These are phyloP conservation scores for Trichoplusia ni DNA, from an alignment of 1,140 invertebrate species.

Conservation along the genomic window DNA sequence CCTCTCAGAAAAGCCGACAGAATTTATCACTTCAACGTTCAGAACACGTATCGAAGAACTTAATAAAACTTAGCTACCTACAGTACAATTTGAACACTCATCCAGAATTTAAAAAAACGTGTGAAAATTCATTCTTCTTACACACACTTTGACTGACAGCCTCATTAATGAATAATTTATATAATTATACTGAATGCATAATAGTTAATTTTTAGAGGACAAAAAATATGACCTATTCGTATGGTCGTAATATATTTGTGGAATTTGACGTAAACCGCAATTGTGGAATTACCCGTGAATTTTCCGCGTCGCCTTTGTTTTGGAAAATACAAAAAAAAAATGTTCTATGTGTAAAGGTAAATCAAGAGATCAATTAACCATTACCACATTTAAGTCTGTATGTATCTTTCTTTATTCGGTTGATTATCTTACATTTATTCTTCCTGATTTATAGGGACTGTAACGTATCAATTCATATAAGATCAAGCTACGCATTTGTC, in stretches of 20 bases:
- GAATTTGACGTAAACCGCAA: neutral
- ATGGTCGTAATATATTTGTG: neutral
- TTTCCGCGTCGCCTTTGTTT: neutral
- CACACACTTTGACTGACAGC: neutral
- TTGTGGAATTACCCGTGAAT: neutral
- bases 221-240: neutral
- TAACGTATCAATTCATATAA: slow-evolving; percentile 16
- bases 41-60: slow-evolving; percentile 1
- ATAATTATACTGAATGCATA: slow-evolving; percentile 15
- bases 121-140: slow-evolving; percentile 18
- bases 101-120: neutral
- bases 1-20: neutral
- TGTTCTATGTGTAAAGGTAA: too few relatives aligned
- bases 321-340: too few relatives aligned
- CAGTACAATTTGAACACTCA: neutral
- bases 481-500: slow-evolving; percentile 36
- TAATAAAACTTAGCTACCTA: slow-evolving; percentile 11
- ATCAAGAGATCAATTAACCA: slow-evolving; percentile 32
- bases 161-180: slow-evolving; percentile 23
- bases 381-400: slow-evolving; percentile 5
- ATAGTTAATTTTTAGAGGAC: neutral
- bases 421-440: neutral
- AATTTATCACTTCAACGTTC: neutral
- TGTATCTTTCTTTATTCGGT: slow-evolving; percentile 12
- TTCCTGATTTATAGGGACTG: slow-evolving; percentile 35